Evolutionary conservation across 2,888 invertebrate species (phyloP), one percentile per base, ranked within the genome.

Genomic region (Congeria kusceri): DNA sequence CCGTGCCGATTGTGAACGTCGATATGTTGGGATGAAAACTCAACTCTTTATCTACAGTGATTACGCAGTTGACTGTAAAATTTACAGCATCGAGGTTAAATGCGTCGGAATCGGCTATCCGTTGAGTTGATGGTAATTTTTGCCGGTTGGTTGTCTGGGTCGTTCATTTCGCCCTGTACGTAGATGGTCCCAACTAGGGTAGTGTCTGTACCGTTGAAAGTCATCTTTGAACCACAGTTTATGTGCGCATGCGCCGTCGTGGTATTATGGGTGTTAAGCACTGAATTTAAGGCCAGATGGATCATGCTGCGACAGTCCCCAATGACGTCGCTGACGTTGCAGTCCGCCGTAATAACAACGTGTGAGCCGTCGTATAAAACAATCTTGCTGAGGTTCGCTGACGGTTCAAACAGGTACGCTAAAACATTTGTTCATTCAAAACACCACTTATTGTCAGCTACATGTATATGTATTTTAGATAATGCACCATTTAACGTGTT

Each of bases 31-130:
- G n/a, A n/a, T n/a, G n/a, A n/a, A n/a, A n/a, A n/a, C n/a, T n/a
- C n/a, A 77, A 67, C 23, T 53, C 56, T 0, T 61, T 23, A n/a
- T 58, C 61, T 11, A 81, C 83, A 23, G 53, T 53, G 27, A 88
- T 77, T 9, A 46, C 64, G 7, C 88, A 87, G 25, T 77, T 57
- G 11, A 84, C 49, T 44, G 57, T 32, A 11, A 86, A 59, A 39
- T 65, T 80, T 3, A 61, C 70, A 0, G 62, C 46, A 9, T 78
- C 64, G 5, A 87, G 49, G 20, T 57, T 44, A 49, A 88, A 77
- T 0, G 73, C 62, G n/a, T n/a, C n/a, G n/a, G n/a, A n/a, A n/a
- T n/a, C n/a, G n/a, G n/a, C n/a, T n/a, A n/a, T n/a, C n/a, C n/a
- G n/a, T n/a, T n/a, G n/a, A n/a, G 47, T 75, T 46, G 18, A 75